Conservation (phyloP, 1,140 invertebrate species). For the Drosophila sturtevanti region DNA sequence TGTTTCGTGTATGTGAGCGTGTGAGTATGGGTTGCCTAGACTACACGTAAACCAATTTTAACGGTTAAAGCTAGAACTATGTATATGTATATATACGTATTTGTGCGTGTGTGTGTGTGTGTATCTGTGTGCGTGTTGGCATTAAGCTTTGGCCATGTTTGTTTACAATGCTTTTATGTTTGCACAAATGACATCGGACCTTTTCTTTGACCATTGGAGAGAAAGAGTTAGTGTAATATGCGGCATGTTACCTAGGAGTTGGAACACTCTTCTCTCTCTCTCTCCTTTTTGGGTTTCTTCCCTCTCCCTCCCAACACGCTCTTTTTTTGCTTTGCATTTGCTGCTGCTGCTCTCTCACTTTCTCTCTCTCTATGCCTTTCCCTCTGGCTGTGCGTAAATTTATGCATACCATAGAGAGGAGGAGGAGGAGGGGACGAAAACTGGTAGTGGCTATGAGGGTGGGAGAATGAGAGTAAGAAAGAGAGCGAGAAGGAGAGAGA, state of each 20-base stretch:
- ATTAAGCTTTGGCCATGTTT: constrained; percentile 70
- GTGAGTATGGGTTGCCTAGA: constrained; percentile 7
- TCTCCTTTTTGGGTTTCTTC: not conserved
- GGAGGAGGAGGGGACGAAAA: too few relatives aligned
- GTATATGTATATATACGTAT: constrained; percentile 17
- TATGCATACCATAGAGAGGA: constrained; percentile 41
- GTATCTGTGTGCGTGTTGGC: constrained; percentile 30
- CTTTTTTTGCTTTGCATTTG: too few relatives aligned
- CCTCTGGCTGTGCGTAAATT: constrained; percentile 34
- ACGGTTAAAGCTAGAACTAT: constrained; percentile 73
- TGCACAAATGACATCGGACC: constrained; percentile 66
- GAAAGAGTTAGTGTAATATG: constrained; percentile 13
- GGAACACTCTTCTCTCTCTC: not conserved
- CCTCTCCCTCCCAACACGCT: not conserved
- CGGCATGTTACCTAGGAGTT: constrained; percentile 32
- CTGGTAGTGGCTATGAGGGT: too few relatives aligned
- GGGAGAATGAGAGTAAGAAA: not conserved
- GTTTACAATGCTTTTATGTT: constrained; percentile 80
- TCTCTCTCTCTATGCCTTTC: not conserved
- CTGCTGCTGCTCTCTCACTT: not conserved
- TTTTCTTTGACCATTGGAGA: constrained; percentile 10
- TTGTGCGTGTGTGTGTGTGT: not conserved
- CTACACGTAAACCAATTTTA: constrained; percentile 72
- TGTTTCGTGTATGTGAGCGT: not conserved
- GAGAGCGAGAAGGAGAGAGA: not conserved